Evolutionary conservation across 2,797 vertebrate genomes (phyloP).

Genomic region (Rhinichthys osculus): DNA sequence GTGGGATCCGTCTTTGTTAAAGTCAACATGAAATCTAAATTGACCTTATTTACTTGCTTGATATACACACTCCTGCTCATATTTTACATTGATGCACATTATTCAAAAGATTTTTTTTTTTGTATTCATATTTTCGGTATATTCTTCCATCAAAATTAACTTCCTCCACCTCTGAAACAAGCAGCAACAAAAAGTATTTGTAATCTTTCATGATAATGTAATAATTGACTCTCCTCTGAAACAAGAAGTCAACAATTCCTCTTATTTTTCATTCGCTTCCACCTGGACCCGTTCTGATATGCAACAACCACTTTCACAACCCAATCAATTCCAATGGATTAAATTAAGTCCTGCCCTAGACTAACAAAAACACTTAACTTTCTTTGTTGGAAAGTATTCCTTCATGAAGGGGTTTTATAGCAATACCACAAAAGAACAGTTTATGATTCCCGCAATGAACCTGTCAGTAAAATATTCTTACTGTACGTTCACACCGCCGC

Average conservation of each 20-base stretch:
- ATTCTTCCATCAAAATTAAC: slow-evolving; percentile 18
- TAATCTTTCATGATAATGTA: not conserved
- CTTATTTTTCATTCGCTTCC: not conserved
- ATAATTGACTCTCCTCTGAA: not conserved
- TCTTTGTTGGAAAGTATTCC: not conserved
- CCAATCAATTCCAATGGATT: slow-evolving; percentile 15
- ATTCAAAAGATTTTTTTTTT: not conserved
- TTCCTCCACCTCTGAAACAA: not conserved
- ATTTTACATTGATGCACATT: slow-evolving; percentile 4
- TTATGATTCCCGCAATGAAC: not conserved
- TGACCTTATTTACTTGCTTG: not conserved
- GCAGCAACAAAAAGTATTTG: not conserved
- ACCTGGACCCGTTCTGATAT: not conserved
- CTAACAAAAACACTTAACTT: not conserved
- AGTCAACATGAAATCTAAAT: slow-evolving; percentile 25
- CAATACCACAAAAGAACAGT: not conserved
- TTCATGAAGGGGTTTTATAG: not conserved
- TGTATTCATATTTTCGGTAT: not conserved
- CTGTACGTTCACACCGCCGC: no score
- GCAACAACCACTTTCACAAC: not conserved
- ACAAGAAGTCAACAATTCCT: not conserved
- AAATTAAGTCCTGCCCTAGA: not conserved
- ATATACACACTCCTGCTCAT: slow-evolving; percentile 14
- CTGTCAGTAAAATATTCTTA: not conserved
- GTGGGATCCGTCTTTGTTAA: slow-evolving; percentile 21